These are phyloP conservation scores for Rhodeus uyekii DNA, from an alignment of 2,797 vertebrate species.

Conservation along the genomic window DNA sequence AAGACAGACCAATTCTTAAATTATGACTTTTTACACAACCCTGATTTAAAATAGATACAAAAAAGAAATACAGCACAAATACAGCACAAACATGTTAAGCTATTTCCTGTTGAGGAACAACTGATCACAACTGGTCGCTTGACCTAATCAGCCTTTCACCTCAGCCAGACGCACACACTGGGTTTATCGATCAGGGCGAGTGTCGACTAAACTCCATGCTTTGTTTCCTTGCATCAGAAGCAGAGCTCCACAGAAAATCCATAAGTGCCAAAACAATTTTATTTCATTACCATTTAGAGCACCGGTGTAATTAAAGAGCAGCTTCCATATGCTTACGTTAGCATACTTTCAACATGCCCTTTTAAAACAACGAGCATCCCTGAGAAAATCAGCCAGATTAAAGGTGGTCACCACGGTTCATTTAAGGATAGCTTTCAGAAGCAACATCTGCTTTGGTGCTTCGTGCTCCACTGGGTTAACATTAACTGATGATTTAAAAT, in stretches of 20 bases:
- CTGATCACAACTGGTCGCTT: conserved; percentile 57
- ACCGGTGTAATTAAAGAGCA: conserved; percentile 76
- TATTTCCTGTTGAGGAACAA: conserved; percentile 48
- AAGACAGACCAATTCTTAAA: background rate
- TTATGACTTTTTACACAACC: background rate
- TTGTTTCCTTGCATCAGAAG: conserved; percentile 73
- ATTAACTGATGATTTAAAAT: conserved; percentile 26
- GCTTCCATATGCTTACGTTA: conserved; percentile 64
- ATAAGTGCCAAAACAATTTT: conserved; percentile 77
- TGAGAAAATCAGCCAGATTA: background rate
- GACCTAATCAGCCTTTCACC: conserved; percentile 71
- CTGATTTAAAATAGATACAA: background rate
- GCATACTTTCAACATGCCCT: background rate
- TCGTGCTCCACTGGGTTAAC: conserved; percentile 27
- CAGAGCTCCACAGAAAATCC: conserved; percentile 65
- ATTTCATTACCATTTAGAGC: conserved; percentile 75
- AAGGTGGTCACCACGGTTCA: background rate
- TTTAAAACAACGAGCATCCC: background rate
- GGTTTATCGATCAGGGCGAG: conserved; percentile 76
- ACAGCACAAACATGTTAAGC: conserved; percentile 25
- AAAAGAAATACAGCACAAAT: background rate
- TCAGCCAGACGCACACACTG: conserved; percentile 70
- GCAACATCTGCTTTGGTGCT: conserved; percentile 31
- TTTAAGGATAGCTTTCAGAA: conserved; percentile 19
- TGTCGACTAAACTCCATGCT: conserved; percentile 71